A percentile compares a stretch with the other conserved stretches of the same genome.
Conservation (phyloP, 2,797 vertebrate genomes). For the Harpagifer antarcticus region DNA sequence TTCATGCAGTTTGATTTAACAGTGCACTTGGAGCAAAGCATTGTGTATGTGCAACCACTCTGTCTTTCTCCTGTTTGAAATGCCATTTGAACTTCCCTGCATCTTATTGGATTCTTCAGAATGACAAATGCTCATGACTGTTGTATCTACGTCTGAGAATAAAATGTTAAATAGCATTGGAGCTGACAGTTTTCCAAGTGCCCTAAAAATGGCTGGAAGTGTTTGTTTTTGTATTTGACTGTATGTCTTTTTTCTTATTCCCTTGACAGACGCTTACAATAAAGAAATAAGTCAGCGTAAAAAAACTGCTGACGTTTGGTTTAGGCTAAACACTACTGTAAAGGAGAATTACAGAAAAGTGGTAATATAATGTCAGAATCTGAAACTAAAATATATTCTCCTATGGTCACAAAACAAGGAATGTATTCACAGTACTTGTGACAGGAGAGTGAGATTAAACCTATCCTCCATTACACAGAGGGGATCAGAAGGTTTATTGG, state of each 20-base stretch:
- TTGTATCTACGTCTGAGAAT: slow-evolving; percentile 39
- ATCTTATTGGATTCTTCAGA: slow-evolving; percentile 65
- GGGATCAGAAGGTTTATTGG: slow-evolving; percentile 62
- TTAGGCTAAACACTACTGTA: slow-evolving; percentile 16
- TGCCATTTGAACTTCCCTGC: slow-evolving; percentile 72
- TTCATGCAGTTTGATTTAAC: slow-evolving; percentile 77
- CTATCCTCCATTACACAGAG: slow-evolving; percentile 35
- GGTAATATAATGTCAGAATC: slow-evolving; percentile 13
- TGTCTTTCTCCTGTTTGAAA: slow-evolving; percentile 72
- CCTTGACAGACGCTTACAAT: slow-evolving; percentile 20
- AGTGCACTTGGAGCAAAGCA: slow-evolving; percentile 65
- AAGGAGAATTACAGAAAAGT: slow-evolving; percentile 27
- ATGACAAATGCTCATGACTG: slow-evolving; percentile 66
- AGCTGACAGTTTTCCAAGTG: slow-evolving; percentile 52
- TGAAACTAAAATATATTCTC: slow-evolving; percentile 25
- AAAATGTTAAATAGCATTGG: slow-evolving; percentile 52
- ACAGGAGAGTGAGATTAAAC: slow-evolving; percentile 54
- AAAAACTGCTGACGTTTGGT: slow-evolving; percentile 46
- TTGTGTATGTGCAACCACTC: slow-evolving; percentile 68
- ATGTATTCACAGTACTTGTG: slow-evolving; percentile 41
- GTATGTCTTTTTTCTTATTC: slow-evolving; percentile 6
- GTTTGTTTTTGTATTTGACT: slow-evolving; percentile 27
- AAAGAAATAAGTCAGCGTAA: slow-evolving; percentile 54
- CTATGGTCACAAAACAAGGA: slow-evolving; percentile 17
- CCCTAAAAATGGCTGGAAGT: slow-evolving; percentile 52